Percentiles rank a stretch among this genome's conserved stretches.
Conservation (phyloP, 2,113 vertebrate species). For the Hemiprocne comata region DNA sequence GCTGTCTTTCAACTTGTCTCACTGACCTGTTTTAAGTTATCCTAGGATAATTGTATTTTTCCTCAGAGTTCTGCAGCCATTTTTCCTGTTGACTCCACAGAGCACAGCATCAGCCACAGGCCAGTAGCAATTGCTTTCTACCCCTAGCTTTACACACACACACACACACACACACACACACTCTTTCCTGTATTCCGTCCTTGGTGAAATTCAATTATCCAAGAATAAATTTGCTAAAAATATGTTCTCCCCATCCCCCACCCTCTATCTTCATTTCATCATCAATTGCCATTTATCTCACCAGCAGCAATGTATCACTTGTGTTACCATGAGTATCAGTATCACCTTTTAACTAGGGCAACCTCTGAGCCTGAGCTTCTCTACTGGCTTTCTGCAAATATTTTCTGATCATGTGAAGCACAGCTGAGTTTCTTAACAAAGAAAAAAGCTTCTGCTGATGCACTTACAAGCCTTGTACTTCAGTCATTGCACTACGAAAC, state of each 20-base stretch:
- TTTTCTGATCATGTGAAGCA: not conserved
- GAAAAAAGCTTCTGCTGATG: not conserved
- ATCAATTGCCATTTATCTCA: not conserved
- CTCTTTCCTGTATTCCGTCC: not conserved
- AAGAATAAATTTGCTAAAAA: not conserved
- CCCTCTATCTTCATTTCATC: not conserved
- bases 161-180: rapidly evolving
- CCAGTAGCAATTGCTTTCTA: not conserved
- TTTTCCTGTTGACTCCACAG: not conserved
- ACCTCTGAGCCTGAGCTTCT: not conserved
- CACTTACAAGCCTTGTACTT: not conserved
- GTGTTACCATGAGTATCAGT: not conserved
- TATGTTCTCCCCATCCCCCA: not conserved
- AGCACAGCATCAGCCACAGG: not conserved
- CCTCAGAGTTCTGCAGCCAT: not conserved
- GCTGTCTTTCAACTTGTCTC: not conserved
- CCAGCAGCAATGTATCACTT: rapidly evolving
- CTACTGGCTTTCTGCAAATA: not conserved
- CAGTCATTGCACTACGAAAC: not conserved
- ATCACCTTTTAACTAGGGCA: not conserved
- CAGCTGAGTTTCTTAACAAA: not conserved
- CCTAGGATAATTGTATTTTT: not conserved
- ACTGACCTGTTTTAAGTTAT: not conserved
- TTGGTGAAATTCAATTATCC: not conserved
- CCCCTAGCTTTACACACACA: not conserved